phyloP scores from a whole-genome alignment of 2,113 vertebrate genomes.

The Sinocyclocheilus grahami region DNA sequence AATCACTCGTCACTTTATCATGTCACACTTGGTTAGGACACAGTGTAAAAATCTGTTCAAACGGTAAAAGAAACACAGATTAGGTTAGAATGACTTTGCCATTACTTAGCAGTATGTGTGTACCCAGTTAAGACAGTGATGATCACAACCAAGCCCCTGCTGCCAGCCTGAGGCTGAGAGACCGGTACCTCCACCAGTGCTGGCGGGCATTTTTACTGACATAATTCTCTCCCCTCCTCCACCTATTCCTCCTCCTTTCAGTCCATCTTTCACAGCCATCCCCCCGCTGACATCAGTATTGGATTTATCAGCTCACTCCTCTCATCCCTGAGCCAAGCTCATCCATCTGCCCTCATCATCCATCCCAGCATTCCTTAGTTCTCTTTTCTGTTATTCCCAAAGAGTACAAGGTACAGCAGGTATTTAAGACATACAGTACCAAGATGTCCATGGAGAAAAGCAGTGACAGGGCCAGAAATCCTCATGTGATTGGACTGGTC shows the following conservation, averaged over 20 bases:
- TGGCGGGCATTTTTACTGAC: background rate
- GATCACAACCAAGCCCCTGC: background rate
- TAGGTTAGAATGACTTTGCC: background rate
- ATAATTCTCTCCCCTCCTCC: constrained; percentile 28
- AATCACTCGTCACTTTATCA: background rate
- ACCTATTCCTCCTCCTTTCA: background rate
- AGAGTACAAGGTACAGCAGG: background rate
- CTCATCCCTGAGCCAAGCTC: constrained; percentile 31
- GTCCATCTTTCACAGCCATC: constrained; percentile 25
- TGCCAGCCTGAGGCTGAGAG: background rate
- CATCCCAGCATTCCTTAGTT: constrained; percentile 2
- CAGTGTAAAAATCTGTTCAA: background rate
- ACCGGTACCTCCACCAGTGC: background rate
- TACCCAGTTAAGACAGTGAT: background rate
- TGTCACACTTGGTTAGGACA: background rate
- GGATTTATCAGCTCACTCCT: constrained; percentile 19
- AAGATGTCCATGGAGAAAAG: background rate
- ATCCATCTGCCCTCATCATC: constrained; percentile 38
- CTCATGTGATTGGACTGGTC: background rate
- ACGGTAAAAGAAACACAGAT: background rate
- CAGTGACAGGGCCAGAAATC: background rate
- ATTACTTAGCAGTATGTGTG: background rate
- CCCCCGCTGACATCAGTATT: constrained; percentile 34
- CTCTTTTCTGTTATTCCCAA: constrained; percentile 9
- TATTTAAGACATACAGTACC: background rate